Evolutionary conservation across 2,888 invertebrate genomes (phyloP), one percentile per base, ranked within the genome.

Genomic region (Temnothorax unifasciatus): DNA sequence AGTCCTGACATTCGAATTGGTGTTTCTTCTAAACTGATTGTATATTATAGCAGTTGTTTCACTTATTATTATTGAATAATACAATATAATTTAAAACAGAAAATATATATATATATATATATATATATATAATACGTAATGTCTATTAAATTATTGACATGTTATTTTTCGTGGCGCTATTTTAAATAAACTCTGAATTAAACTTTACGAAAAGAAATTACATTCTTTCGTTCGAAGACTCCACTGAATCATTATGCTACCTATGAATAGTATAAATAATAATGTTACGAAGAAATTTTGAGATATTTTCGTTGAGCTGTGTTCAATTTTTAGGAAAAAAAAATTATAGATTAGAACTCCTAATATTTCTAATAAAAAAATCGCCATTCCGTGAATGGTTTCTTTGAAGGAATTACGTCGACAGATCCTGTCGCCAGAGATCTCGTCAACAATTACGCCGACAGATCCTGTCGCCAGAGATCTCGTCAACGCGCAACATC

Each of bases 401-500:
- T 71, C 15, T 38, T 9, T 44, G 44, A 66, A 25, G 18, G 8
- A 52, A 69, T 69, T n/a, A 8, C 18, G 18, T 2, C 34, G 34
- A 18, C 18, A 4, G 9, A 41, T 8, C 38, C 41, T n/a, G n/a
- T 29, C 29, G 29, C 29, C 29, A 29, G 29, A 4, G 5, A 41
- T 8, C 38, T 29, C 15, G 13, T 66, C 52, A 21, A 21, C 41
- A 52, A 69, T 69, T n/a, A 8, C 18, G 18, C 6, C 34, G 34
- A 18, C 18, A 4, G 9, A 41, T 8, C 38, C 41, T n/a, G n/a
- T 29, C 29, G 29, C 29, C 29, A 29, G 29, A 4, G 5, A 41
- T 8, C 38, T 29, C 15, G 13, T 66, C 52, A 21, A 21, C 41
- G 18, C 8, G 79, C 15, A 69, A 71, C 34, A 79, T 79, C 71